Base-by-base conservation (phyloP, 2,888 invertebrate genomes). In the Pilophorus perplexus region DNA sequence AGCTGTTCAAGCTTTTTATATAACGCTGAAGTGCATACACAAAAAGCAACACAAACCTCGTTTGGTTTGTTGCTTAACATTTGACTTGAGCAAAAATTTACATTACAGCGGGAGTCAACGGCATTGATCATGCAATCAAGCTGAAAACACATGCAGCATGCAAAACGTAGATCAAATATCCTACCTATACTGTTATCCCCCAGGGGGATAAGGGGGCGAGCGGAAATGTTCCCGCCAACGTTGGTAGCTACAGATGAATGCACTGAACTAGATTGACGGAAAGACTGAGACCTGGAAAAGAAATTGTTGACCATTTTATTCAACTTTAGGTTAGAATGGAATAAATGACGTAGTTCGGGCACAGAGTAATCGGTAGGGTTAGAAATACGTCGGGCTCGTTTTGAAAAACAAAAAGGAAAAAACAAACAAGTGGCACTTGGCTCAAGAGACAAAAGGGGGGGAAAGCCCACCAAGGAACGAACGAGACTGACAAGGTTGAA, bases 181-280 rank as follows among this genome's bases (percentile, higher is more conserved):
- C 76, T 80, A 81, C 81, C 80, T 76, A 80, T 74, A 67, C 74
- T 74, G 71, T 73, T 74, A 70, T 75, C 75, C 50, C 74, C 90
- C 83, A 92, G 88, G 82, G 92, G 92, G 85, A 92, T 88, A 85
- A 92, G 86, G 82, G 91, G 91, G 83, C 91, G 91, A 81, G 91
- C 91, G 82, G 91, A 91, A 84, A 91, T 86, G 86, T 89, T 90
- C 84, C 87, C 85, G 84, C 87, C 88, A 82, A 87, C 86, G 82
- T 85, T 81, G 81, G 84, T 84, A 80, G 80, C 82, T 76, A 83
- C 83, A 79, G 84, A 83, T 78, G 83, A 82, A 79, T 83, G 82
- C 79, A 85, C 86, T 79, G 86, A 85, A 80, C 84, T 84, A 80
- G 84, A 83, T 81, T 90, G 89, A 82, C 91, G 90, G 86, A 91